phyloP scores from a whole-genome alignment of 23 tunicate genomes.

The Aplidium turbinatum region DNA sequence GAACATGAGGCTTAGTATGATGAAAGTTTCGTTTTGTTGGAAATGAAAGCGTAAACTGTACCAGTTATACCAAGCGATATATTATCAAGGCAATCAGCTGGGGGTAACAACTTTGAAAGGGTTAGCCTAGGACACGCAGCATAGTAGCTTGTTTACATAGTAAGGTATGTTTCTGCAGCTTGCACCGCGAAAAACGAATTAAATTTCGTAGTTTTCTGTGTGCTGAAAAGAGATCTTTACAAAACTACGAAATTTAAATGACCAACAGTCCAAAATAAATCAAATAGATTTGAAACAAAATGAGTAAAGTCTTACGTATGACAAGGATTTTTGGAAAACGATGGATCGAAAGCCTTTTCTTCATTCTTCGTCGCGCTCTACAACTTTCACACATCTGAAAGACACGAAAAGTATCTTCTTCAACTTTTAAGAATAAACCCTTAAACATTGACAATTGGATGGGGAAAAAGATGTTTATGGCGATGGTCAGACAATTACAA shows the following conservation, averaged over 20 bases:
- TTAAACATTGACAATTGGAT: background rate
- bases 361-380: slow-evolving; percentile 82
- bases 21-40: too few relatives aligned
- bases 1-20: too few relatives aligned
- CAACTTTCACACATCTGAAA: slow-evolving; percentile 92
- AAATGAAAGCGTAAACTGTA: too few relatives aligned
- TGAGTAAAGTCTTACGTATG: slow-evolving; percentile 48
- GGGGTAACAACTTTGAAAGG: too few relatives aligned
- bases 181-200: background rate
- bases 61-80: too few relatives aligned
- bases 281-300: too few relatives aligned
- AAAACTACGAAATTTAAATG: background rate
- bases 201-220: background rate
- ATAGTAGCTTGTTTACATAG: too few relatives aligned
- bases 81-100: too few relatives aligned
- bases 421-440: background rate
- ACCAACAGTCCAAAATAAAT: too few relatives aligned
- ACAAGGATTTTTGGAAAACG: slow-evolving; percentile 78
- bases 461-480: background rate
- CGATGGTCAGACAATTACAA: background rate
- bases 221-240: background rate
- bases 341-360: slow-evolving; percentile 75
- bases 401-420: background rate
- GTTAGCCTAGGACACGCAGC: too few relatives aligned
- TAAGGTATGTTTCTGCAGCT: too few relatives aligned